A percentile compares a stretch with the other conserved stretches of the same genome.
Evolutionary conservation across 2,888 invertebrate species (phyloP).

Genomic region (Acronicta aceris): DNA sequence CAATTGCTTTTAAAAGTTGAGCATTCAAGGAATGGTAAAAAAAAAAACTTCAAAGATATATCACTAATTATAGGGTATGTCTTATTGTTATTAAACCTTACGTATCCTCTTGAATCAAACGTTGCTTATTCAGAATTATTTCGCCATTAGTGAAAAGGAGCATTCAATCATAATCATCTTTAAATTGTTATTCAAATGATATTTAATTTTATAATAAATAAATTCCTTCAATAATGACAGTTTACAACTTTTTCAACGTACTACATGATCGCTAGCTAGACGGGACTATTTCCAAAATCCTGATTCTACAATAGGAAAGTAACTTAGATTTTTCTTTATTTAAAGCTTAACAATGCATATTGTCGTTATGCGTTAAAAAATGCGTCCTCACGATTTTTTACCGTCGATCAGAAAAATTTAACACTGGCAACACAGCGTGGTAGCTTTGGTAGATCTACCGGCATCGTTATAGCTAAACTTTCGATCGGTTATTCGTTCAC

Average conservation of each 20-base stretch:
- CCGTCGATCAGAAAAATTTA: constrained; percentile 69
- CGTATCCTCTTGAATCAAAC: too few species aligned
- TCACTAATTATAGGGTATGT: background rate
- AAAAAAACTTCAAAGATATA: constrained; percentile 22
- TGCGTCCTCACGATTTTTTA: constrained; percentile 58
- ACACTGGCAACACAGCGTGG: constrained; percentile 72
- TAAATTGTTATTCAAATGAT: background rate
- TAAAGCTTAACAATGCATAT: constrained; percentile 66
- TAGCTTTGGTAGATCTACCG: constrained; percentile 75
- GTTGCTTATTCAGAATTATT: background rate
- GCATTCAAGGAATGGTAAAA: constrained; percentile 65
- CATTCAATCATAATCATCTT: background rate
- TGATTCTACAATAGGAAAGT: constrained; percentile 19
- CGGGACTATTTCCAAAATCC: constrained; percentile 33
- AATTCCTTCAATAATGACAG: constrained; percentile 25
- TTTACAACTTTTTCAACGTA: constrained; percentile 12
- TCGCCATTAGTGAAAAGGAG: background rate
- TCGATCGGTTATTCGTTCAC: constrained; percentile 54
- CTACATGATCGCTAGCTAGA: constrained; percentile 30
- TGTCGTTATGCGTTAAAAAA: constrained; percentile 60
- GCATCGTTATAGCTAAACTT: constrained; percentile 70
- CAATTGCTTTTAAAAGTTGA: constrained; percentile 62
- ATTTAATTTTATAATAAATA: constrained; percentile 24
- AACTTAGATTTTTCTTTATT: constrained; percentile 26
- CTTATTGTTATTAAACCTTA: background rate